These are phyloP conservation scores for Linnaemya tessellans DNA, from an alignment of 2,888 invertebrate genomes.

Conservation along the genomic window DNA sequence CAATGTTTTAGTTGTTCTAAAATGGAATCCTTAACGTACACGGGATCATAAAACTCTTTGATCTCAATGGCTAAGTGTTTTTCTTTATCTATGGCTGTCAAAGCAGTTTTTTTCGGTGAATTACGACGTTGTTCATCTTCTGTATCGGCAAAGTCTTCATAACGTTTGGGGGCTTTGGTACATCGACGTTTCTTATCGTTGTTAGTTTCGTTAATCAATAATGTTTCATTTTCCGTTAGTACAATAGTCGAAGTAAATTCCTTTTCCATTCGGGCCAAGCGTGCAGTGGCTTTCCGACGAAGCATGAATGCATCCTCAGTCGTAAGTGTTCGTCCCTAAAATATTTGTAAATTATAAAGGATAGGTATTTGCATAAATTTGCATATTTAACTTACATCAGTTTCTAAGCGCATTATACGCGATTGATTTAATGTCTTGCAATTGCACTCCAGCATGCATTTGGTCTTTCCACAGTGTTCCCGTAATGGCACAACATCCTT, in stretches of 20 bases:
- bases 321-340: conserved; percentile 79
- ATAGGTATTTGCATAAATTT: background rate
- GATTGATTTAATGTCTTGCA: conserved; percentile 81
- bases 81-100: conserved; percentile 52
- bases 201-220: conserved; percentile 85
- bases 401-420: conserved; percentile 80
- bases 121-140: conserved; percentile 73
- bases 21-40: conserved; percentile 76
- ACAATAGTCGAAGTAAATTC: conserved; percentile 90
- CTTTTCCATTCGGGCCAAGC: conserved; percentile 87
- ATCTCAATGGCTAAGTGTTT: conserved; percentile 63
- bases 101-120: conserved; percentile 57
- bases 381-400: conserved; percentile 77
- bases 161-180: conserved; percentile 86
- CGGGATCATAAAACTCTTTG: conserved; percentile 74
- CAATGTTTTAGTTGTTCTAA: conserved; percentile 79
- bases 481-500: conserved; percentile 82
- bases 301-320: conserved; percentile 82
- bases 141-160: conserved; percentile 84
- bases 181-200: conserved; percentile 84
- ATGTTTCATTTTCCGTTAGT: conserved; percentile 86
- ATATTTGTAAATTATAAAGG: background rate
- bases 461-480: conserved; percentile 86
- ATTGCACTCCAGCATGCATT: conserved; percentile 83
- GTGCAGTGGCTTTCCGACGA: conserved; percentile 82